These are phyloP conservation scores for Yponomeuta sedellus DNA, from an alignment of 2,888 invertebrate species.

Conservation along the genomic window DNA sequence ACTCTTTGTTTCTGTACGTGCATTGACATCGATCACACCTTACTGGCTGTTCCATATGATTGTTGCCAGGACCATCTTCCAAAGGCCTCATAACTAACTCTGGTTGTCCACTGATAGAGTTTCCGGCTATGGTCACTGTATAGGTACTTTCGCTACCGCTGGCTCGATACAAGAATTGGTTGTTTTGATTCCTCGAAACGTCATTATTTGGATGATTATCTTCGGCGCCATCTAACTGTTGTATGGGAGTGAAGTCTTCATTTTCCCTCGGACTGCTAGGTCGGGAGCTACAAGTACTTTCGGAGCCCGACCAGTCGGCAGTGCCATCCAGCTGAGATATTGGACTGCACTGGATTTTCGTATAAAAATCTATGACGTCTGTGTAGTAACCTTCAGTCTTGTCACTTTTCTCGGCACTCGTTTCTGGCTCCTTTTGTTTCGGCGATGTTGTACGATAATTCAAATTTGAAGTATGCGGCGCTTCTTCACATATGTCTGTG, in stretches of 20 bases:
- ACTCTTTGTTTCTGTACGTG: conserved; percentile 88
- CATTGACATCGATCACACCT: conserved; percentile 92
- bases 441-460: conserved; percentile 59
- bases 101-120: conserved; percentile 66
- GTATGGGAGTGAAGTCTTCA: conserved; percentile 70
- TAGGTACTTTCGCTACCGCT: conserved; percentile 67
- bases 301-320: conserved; percentile 80
- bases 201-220: conserved; percentile 72
- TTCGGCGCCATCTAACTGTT: conserved; percentile 82
- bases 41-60: conserved; percentile 82
- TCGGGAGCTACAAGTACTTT: conserved; percentile 65
- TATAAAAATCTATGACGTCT: conserved; percentile 72
- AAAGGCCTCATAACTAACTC: conserved; percentile 65
- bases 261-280: conserved; percentile 58
- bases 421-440: conserved; percentile 55
- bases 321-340: conserved; percentile 84
- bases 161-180: conserved; percentile 65
- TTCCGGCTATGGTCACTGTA: conserved; percentile 70
- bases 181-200: conserved; percentile 49
- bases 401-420: conserved; percentile 46
- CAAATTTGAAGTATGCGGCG: conserved; percentile 62
- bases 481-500: conserved; percentile 47
- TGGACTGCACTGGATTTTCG: conserved; percentile 72
- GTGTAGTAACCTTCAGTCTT: conserved; percentile 65
- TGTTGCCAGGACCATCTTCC: conserved; percentile 50